These are phyloP conservation scores for Agrilus mali DNA, from an alignment of 2,888 invertebrate species.

Conservation along the genomic window DNA sequence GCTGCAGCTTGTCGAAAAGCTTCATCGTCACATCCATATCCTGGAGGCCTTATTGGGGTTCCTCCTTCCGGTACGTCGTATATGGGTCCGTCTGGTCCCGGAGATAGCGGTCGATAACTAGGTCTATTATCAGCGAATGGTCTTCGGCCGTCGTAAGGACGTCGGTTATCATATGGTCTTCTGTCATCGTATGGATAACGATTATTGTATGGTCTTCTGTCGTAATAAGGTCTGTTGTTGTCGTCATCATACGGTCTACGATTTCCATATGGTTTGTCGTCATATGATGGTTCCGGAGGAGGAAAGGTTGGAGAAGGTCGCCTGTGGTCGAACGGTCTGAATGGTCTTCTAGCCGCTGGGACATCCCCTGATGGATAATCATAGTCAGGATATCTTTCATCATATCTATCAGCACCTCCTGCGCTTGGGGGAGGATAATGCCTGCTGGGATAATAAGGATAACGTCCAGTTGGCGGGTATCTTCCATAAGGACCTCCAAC, in stretches of 20 bases:
- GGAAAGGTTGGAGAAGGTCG: conserved; percentile 1
- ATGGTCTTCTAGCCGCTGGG: background rate
- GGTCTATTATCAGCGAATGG: conserved; percentile 14
- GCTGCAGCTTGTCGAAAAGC: conserved; percentile 72
- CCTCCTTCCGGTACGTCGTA: conserved; percentile 28
- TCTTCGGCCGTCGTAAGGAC: conserved; percentile 14
- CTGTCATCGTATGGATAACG: conserved; percentile 5
- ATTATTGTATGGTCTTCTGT: conserved; percentile 4
- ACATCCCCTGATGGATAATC: conserved; percentile 6
- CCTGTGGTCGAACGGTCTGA: conserved; percentile 16
- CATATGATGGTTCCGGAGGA: background rate
- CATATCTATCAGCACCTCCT: conserved; percentile 24
- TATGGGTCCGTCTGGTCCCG: conserved; percentile 32
- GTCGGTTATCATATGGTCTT: conserved; percentile 6
- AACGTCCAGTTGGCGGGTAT: conserved; percentile 16
- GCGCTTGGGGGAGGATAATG: conserved; percentile 32
- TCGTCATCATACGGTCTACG: conserved; percentile 7
- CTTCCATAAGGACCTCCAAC: conserved; percentile 20
- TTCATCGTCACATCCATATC: conserved; percentile 68
- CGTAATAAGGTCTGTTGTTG: conserved; percentile 3
- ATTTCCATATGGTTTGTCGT: conserved; percentile 6
- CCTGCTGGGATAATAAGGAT: conserved; percentile 4
- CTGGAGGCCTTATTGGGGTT: conserved; percentile 27
- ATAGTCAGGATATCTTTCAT: conserved; percentile 5
- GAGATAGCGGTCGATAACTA: conserved; percentile 24